phyloP scores from a whole-genome alignment of 2,888 invertebrate genomes.

The Argyresthia goedartella region DNA sequence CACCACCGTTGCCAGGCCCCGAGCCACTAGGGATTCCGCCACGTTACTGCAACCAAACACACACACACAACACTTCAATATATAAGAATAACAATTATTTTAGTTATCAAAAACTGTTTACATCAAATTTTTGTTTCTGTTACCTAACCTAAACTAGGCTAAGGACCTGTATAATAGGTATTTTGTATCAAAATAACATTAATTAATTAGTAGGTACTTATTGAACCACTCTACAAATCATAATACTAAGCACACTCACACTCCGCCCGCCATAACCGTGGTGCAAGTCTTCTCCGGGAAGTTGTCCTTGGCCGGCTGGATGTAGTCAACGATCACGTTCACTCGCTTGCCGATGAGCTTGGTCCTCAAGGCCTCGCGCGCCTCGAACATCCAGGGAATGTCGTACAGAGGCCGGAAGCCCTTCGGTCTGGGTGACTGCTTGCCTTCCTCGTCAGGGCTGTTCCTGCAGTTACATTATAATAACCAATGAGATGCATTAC shows the following conservation, averaged over 20 bases:
- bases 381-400: constrained; percentile 99
- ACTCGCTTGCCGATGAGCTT: constrained; percentile 96
- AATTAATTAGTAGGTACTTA: no score
- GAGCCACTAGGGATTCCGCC: constrained; percentile 92
- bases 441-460: constrained; percentile 75
- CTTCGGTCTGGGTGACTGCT: constrained; percentile 77
- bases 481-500: no score
- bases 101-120: not conserved
- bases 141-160: no score
- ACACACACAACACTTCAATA: constrained; percentile 11
- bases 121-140: not conserved
- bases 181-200: no score
- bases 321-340: constrained; percentile 93
- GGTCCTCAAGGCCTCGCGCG: constrained; percentile 95
- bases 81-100: not conserved
- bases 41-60: constrained; percentile 79
- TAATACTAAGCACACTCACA: no score
- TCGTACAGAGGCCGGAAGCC: constrained; percentile 94
- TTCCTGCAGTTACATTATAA: no score
- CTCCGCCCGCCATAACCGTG: constrained; percentile 83
- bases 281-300: constrained; percentile 97
- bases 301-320: constrained; percentile 93
- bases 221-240: no score
- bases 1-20: constrained; percentile 94
- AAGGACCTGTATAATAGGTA: no score